These are phyloP conservation scores for Drosophila parvula DNA, from an alignment of 1,140 invertebrate species.

Conservation along the genomic window DNA sequence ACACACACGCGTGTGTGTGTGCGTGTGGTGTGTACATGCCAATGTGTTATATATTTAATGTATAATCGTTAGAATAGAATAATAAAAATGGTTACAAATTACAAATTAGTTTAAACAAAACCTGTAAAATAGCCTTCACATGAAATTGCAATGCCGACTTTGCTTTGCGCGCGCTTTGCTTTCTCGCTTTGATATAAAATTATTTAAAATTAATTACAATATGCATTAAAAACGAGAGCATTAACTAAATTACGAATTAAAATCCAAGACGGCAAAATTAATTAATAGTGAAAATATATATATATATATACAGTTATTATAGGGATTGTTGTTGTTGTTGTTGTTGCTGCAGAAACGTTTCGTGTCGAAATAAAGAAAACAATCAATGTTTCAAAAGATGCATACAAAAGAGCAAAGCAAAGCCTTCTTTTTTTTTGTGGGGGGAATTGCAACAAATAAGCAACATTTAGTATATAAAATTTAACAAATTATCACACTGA, in stretches of 20 bases:
- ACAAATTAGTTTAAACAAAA: conserved; percentile 80
- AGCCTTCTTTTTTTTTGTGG: no score
- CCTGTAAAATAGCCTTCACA: conserved; percentile 83
- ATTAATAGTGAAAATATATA: conserved; percentile 49
- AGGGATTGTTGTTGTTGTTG: conserved; percentile 33
- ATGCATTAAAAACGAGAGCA: conserved; percentile 49
- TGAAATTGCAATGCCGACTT: conserved; percentile 62
- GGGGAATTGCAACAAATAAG: conserved; percentile 65
- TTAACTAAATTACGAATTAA: conserved; percentile 65
- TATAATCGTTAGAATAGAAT: conserved; percentile 26
- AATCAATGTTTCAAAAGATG: conserved; percentile 10
- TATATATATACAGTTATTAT: conserved; percentile 56
- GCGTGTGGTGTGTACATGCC: conserved; percentile 29
- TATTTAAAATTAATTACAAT: conserved; percentile 53
- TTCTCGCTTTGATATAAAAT: conserved; percentile 61
- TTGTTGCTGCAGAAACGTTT: conserved; percentile 27
- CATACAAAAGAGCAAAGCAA: conserved; percentile 34
- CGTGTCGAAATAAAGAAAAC: conserved; percentile 20
- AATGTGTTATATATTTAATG: conserved; percentile 30
- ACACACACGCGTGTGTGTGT: conserved; percentile 12
- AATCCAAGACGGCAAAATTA: conserved; percentile 47
- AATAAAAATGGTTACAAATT: conserved; percentile 62
- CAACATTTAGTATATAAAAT: conserved; percentile 74
- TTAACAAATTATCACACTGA: conserved; percentile 83
- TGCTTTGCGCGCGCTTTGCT: conserved; percentile 63